Evolutionary conservation across 2,797 vertebrate species (phyloP), one percentile per base, ranked within the genome.

Genomic region (Pseudomugil gertrudae): DNA sequence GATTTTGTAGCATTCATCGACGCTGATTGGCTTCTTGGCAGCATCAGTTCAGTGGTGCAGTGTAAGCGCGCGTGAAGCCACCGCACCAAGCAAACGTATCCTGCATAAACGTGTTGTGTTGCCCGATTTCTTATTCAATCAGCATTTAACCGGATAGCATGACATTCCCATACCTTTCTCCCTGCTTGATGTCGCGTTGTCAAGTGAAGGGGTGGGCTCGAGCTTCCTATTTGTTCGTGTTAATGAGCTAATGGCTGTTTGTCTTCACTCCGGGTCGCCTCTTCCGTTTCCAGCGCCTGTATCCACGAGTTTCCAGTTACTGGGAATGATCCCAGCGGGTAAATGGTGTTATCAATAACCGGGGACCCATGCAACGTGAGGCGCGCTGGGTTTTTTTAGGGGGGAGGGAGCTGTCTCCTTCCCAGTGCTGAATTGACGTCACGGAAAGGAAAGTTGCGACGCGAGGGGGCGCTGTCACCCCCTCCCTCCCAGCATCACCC

Each of bases 381-480:
- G 89, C 85, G 86, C 89, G 89, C 88, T 85, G 89, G 81, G 83
- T 54, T 89, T 83, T 89, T 83, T 81, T 63, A 19, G 60, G 79
- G 81, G 85, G 87, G 89, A 79, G 90, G 92, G 92, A 92, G 91
- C 93, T 93, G 92, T 94, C 90, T 90, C 89, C 80, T 89, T 87
- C 88, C 87, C 87, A 91, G 93, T 93, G 92, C 93, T 94, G 91
- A 92, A 94, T 90, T 94, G 92, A 93, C 93, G 93, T 94, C 92
- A 94, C 92, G 84, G 83, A 87, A 69, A 84, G 65, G 87, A 55
- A 60, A 69, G 70, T 47, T 83, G 57, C 36, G 33, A 88, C 92
- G 53, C 67, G 0, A 90, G 90, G 83, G 86, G 92, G 92, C 92
- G 92, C 89, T 76, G 57, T 35, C 51, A 17, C 0, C 17, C 0